A percentile compares a stretch with the other conserved stretches of the same genome.
phyloP scores from a whole-genome alignment of 2,113 vertebrate genomes.

The Fregetta grallaria region DNA sequence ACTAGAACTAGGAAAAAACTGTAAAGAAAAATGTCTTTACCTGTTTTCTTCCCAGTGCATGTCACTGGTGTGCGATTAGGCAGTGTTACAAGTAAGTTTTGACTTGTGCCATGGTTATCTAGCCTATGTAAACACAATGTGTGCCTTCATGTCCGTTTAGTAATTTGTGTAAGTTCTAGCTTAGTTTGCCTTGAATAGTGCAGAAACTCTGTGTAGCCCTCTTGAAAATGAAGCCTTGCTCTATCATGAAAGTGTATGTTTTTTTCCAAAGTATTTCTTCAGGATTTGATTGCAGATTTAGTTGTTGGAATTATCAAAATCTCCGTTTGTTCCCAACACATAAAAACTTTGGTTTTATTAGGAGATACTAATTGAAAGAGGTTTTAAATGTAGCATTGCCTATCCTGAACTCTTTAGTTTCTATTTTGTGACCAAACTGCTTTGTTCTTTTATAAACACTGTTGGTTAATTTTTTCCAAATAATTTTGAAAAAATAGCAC shows the following conservation, averaged over 20 bases:
- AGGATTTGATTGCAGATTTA: conserved; percentile 3
- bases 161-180: conserved; percentile 58
- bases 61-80: neutral
- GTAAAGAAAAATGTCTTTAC: conserved; percentile 3
- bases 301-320: neutral
- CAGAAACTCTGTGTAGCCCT: conserved; percentile 60
- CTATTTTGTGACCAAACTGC: neutral
- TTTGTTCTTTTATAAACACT: conserved; percentile 16
- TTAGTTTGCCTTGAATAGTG: conserved; percentile 65
- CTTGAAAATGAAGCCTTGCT: conserved; percentile 44
- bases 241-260: neutral
- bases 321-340: neutral
- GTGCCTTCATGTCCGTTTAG: neutral
- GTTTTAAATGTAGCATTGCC: neutral
- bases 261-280: neutral
- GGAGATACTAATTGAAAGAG: neutral
- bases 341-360: neutral
- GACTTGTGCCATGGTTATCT: conserved; percentile 3
- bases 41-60: neutral
- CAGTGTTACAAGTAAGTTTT: neutral
- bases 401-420: neutral
- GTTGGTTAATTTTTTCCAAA: neutral
- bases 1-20: neutral
- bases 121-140: neutral
- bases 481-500: neutral